phyloP scores from a whole-genome alignment of 2,797 vertebrate species.

The Macroramphosus scolopax region DNA sequence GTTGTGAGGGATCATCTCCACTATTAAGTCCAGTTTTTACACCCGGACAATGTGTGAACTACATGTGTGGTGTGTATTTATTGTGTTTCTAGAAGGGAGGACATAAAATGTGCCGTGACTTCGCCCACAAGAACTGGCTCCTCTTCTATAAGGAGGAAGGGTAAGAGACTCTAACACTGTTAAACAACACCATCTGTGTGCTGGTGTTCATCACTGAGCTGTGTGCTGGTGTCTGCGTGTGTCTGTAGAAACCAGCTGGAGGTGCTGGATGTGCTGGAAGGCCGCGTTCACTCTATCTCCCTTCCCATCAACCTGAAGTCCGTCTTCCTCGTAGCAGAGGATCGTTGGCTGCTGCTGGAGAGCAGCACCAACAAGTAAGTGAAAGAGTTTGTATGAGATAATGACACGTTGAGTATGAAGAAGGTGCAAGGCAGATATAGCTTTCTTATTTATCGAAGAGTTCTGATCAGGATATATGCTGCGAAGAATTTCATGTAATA shows the following conservation, averaged over 20 bases:
- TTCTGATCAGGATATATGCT: too few relatives aligned
- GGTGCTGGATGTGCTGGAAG: constrained; percentile 92
- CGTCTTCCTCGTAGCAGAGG: constrained; percentile 90
- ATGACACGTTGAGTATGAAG: too few relatives aligned
- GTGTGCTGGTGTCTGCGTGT: background rate
- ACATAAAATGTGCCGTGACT: constrained; percentile 93
- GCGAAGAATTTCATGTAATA: too few relatives aligned
- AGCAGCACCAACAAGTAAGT: constrained; percentile 85
- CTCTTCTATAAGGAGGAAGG: constrained; percentile 91
- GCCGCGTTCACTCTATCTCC: constrained; percentile 85
- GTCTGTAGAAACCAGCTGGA: constrained; percentile 82
- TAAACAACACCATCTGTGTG: background rate
- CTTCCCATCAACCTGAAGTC: constrained; percentile 87
- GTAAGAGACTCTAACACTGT: constrained; percentile 69
- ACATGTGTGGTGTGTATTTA: too few relatives aligned
- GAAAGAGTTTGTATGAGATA: background rate
- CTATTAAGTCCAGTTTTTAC: too few relatives aligned
- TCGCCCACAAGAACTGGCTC: constrained; percentile 96
- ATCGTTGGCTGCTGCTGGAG: constrained; percentile 92
- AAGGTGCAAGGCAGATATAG: too few relatives aligned
- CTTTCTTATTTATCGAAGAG: too few relatives aligned
- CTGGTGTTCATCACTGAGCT: background rate
- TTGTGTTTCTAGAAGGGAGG: constrained; percentile 55
- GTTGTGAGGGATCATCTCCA: too few relatives aligned
- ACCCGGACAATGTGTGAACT: too few relatives aligned